Evolutionary conservation across 2,888 invertebrate species (phyloP), one percentile per base, ranked within the genome.

Genomic region (Brachylomia viminalis): DNA sequence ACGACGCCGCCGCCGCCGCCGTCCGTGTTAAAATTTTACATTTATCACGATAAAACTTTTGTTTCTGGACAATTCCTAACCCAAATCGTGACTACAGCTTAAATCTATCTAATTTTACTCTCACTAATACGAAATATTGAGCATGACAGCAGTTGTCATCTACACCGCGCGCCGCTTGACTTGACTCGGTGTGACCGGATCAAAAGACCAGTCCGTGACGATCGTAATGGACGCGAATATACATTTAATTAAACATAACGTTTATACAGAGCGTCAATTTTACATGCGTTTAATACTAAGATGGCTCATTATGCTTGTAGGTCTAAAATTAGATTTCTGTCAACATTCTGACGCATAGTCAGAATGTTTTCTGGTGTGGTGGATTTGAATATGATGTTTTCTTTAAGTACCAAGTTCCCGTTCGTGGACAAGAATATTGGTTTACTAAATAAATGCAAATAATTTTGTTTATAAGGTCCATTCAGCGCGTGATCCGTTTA

Each of bases 241-340:
- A 85, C 47, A 79, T 83, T 76, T 74, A 85, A 87, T 87, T 87
- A 77, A 72, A 80, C 78, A 66, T 64, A 76, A 67, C 79, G 62
- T 62, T 59, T 78, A 77, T 72, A 58, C 61, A 30, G 45, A 71
- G 49, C 59, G 71, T 65, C 67, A 64, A 84, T 82, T 84, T 82
- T 75, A 84, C 73, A 84, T 84, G 85, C 83, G 67, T 71, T 84
- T 85, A 84, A 82, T 75, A 79, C 73, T 84, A 71, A 73, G 71
- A 85, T 56, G 69, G 72, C 68, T 79, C 70, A 83, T 83, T 83
- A 84, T 81, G 62, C 2, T 58, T 8, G 33, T 45, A 11, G 11
- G 0, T 33, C 45, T 59, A 59, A 78, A 73, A 33, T 75, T 79
- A 75, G 23, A n/a, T 42, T 52, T 70, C 42, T 72, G 49, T 2